A percentile compares a stretch with the other conserved stretches of the same genome.
phyloP scores from a whole-genome alignment of 2,113 vertebrate species.

The Aramus guarauna region DNA sequence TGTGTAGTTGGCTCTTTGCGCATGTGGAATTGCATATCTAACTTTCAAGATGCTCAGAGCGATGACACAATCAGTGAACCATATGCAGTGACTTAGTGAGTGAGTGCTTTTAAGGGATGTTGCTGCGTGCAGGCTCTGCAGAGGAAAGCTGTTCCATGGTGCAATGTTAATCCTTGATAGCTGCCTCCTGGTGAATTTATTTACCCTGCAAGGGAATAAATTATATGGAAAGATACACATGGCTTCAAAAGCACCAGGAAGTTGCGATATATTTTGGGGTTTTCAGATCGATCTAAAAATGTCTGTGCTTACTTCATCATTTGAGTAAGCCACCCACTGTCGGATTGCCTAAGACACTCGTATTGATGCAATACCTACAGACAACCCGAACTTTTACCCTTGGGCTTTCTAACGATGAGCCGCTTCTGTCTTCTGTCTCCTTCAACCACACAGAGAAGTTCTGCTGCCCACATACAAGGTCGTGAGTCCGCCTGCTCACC shows the following conservation, averaged over 20 bases:
- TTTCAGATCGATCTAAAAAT: not conserved
- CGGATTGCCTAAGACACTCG: fast-evolving
- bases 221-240: not conserved
- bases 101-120: fast-evolving
- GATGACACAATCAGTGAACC: fast-evolving
- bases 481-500: not conserved
- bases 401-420: not conserved
- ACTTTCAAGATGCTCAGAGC: fast-evolving
- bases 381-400: fast-evolving
- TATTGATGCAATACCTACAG: not conserved
- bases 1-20: not conserved
- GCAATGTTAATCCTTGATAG: fast-evolving
- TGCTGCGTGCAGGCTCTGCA: not conserved
- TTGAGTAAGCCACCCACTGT: fast-evolving
- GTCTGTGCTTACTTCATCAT: not conserved
- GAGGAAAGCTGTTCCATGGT: not conserved
- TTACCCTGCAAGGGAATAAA: not conserved
- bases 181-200: not conserved
- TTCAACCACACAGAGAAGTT: not conserved
- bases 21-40: fast-evolving
- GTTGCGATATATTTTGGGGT: not conserved
- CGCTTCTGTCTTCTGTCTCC: not conserved
- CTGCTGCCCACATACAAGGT: not conserved
- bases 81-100: fast-evolving
- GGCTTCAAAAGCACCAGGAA: not conserved